A percentile compares a stretch with the other conserved stretches of the same genome.
phyloP scores from a whole-genome alignment of 1,140 invertebrate genomes.

The Drosophila trapezifrons region DNA sequence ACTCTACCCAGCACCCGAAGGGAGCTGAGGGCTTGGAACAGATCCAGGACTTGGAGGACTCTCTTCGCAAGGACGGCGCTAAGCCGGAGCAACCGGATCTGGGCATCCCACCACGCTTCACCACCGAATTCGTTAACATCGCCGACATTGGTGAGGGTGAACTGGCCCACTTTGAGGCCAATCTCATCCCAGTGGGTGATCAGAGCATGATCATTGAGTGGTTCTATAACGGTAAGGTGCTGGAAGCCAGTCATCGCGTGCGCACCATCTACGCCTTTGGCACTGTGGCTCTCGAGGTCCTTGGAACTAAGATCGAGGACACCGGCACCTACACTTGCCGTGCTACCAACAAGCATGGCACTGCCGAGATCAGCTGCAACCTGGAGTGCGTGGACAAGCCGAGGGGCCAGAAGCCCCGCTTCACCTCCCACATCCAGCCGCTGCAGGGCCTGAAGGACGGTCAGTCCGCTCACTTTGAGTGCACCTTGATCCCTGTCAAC shows the following conservation, averaged over 20 bases:
- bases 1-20: slow-evolving; percentile 96
- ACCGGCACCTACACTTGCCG: slow-evolving; percentile 94
- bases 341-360: slow-evolving; percentile 94
- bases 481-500: slow-evolving; percentile 94
- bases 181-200: slow-evolving; percentile 95
- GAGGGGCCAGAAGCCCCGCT: slow-evolving; percentile 93
- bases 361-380: slow-evolving; percentile 93
- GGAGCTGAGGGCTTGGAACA: slow-evolving; percentile 95
- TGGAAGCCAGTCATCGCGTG: slow-evolving; percentile 95
- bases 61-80: slow-evolving; percentile 89
- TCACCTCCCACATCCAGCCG: slow-evolving; percentile 94
- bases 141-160: slow-evolving; percentile 94
- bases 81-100: slow-evolving; percentile 89
- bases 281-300: slow-evolving; percentile 96
- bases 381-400: slow-evolving; percentile 93
- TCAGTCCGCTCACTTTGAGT: slow-evolving; percentile 96
- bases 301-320: slow-evolving; percentile 95
- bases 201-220: slow-evolving; percentile 98
- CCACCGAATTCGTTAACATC: slow-evolving; percentile 93
- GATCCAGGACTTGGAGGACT: slow-evolving; percentile 95
- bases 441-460: slow-evolving; percentile 94
- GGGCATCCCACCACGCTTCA: slow-evolving; percentile 94
- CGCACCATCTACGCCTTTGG: slow-evolving; percentile 97
- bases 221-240: slow-evolving; percentile 96
- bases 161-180: slow-evolving; percentile 97